Evolutionary conservation across 2,113 vertebrate genomes (phyloP).

Genomic region (Xiphophorus hellerii): DNA sequence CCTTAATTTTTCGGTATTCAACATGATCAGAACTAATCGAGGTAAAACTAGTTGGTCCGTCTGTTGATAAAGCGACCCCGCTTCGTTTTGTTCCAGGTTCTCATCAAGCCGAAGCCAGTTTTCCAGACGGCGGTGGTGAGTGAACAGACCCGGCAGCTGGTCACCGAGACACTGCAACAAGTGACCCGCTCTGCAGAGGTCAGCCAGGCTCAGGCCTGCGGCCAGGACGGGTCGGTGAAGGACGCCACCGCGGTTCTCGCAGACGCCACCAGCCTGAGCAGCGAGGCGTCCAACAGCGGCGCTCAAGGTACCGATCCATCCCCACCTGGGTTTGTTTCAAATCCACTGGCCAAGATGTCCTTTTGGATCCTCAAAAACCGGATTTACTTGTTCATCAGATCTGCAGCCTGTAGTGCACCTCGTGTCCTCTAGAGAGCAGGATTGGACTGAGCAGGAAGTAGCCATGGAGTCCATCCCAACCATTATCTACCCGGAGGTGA

Average conservation of each 20-base stretch:
- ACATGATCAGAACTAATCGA: too few relatives aligned
- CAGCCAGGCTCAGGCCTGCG: slow-evolving; percentile 71
- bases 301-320: slow-evolving; percentile 74
- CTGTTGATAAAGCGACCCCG: not conserved
- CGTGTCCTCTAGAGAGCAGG: slow-evolving; percentile 92
- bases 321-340: not conserved
- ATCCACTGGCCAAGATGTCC: too few relatives aligned
- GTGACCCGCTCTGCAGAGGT: slow-evolving; percentile 86
- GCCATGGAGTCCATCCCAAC: slow-evolving; percentile 92
- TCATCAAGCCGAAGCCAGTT: slow-evolving; percentile 98
- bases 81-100: slow-evolving; percentile 81
- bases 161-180: slow-evolving; percentile 95
- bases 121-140: slow-evolving; percentile 96
- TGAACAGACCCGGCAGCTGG: slow-evolving; percentile 94
- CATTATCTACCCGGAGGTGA: slow-evolving; percentile 95
- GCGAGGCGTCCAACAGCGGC: slow-evolving; percentile 84
- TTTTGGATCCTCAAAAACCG: too few relatives aligned
- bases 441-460: slow-evolving; percentile 96
- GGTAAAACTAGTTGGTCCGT: not conserved
- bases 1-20: not conserved
- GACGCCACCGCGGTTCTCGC: slow-evolving; percentile 82
- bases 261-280: slow-evolving; percentile 83
- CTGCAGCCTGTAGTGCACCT: slow-evolving; percentile 91
- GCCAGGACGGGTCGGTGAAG: slow-evolving; percentile 83
- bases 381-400: slow-evolving; percentile 67